Base-by-base conservation (phyloP, 92 coral and sea anemone species). In the Palythoa grandis region DNA sequence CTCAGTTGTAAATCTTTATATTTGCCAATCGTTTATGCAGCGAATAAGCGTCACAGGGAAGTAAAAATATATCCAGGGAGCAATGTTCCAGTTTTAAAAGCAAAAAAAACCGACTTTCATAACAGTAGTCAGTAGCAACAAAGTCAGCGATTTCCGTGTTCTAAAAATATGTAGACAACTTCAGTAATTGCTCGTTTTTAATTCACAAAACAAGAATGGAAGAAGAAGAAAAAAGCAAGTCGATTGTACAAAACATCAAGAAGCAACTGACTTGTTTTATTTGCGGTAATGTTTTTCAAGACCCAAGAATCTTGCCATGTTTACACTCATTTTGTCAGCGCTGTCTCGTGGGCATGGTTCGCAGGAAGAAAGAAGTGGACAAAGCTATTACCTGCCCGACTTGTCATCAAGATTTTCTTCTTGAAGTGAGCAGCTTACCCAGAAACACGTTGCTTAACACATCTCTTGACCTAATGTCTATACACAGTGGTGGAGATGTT, bases 241-340 rank as follows among this genome's bases (percentile, higher is more conserved):
- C 84, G 3, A 78, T 90, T 14, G 82, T 83, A 56, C 84, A 86
- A 19, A 77, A 35, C 88, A 89, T 86, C 79, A 86, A 83, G 53
- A 86, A 77, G 72, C 91, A 86, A 39, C 86, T 92, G 5, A 87
- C 90, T 3, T 92, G 94, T 78, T 76, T 76, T 25, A 63, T 82
- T 2, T 92, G 94, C 73, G 8, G 35, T n/a, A 83, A 69, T 7
- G 19, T 89, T 6, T 89, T 86, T 50, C 52, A 82, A 35, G 94
- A 92, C 67, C 92, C 94, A 38, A 74, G 92, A 56, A 86, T 91
- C 38, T 87, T 91, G 7, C 92, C 94, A 11, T 91, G 94, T 52
- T 82, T 92, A 16, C 94, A 92, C 53, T 74, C 94, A 16, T 92
- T 88, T 50, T 92, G 94, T 43, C 83, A 90, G 40, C 88, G 80